Percentiles rank a stretch among this genome's conserved stretches.
Conservation (phyloP, 2,113 vertebrate species). For the Tragelaphus strepsiceros region DNA sequence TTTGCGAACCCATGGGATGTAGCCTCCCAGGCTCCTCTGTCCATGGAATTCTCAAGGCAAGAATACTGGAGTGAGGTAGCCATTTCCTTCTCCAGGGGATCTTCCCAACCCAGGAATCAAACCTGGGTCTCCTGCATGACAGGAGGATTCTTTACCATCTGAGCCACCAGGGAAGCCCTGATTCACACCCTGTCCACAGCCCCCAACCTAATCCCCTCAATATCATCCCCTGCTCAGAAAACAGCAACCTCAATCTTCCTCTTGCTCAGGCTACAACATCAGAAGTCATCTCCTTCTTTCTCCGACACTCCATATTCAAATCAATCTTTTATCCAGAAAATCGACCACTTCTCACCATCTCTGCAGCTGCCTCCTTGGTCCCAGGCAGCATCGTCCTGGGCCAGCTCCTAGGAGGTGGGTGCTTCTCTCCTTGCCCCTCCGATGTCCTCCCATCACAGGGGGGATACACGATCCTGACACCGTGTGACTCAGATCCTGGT, state of each 20-base stretch:
- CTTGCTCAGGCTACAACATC: not conserved
- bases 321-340: not conserved
- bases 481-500: rapidly evolving
- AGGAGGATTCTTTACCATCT: not conserved
- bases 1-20: not conserved
- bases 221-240: not conserved
- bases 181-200: not conserved
- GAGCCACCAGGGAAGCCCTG: not conserved
- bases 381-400: not conserved
- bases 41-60: not conserved
- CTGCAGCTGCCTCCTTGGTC: not conserved
- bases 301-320: not conserved
- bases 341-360: not conserved
- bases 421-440: not conserved
- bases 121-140: not conserved
- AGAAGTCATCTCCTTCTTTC: not conserved
- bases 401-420: not conserved
- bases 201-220: not conserved
- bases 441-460: not conserved
- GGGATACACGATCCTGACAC: not conserved
- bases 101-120: not conserved
- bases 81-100: not conserved
- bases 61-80: not conserved
- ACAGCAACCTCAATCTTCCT: not conserved
- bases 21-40: not conserved